Percentiles rank a stretch among this genome's conserved stretches.
Evolutionary conservation across 2,797 vertebrate genomes (phyloP).

Genomic region (Esox lucius): DNA sequence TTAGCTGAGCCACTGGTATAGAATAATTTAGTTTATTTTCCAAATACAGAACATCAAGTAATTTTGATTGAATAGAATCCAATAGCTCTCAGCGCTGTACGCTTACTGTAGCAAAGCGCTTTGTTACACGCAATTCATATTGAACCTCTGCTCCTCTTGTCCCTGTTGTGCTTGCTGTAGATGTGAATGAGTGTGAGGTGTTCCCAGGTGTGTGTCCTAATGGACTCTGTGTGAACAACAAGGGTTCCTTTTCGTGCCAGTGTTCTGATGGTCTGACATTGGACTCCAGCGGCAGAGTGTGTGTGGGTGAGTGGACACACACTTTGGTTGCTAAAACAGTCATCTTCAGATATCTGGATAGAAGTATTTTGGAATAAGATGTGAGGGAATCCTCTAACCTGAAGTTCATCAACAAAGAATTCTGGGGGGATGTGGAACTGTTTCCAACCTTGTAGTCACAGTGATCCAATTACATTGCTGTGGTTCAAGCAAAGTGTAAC

Average conservation of each 20-base stretch:
- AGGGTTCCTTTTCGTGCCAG: conserved; percentile 96
- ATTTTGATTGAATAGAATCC: background rate
- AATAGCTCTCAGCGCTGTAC: background rate
- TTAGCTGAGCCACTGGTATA: background rate
- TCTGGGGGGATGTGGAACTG: background rate
- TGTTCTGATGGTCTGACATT: conserved; percentile 90
- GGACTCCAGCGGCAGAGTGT: conserved; percentile 89
- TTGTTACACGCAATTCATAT: background rate
- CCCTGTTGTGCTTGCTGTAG: conserved; percentile 58
- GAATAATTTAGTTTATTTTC: too few relatives aligned
- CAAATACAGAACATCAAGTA: background rate
- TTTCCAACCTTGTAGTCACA: background rate
- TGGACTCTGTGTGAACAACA: conserved; percentile 91
- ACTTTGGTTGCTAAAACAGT: too few relatives aligned
- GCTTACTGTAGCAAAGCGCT: background rate
- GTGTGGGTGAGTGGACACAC: conserved; percentile 82
- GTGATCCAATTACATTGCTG: background rate
- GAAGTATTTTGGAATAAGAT: background rate
- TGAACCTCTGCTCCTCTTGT: background rate
- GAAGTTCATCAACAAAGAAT: background rate
- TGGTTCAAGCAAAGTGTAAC: too few relatives aligned
- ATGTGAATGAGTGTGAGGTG: conserved; percentile 96
- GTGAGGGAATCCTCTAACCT: background rate
- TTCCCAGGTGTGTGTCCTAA: conserved; percentile 95
- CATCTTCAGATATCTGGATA: too few relatives aligned